Percentiles rank a stretch among this genome's conserved stretches.
phyloP scores from a whole-genome alignment of 2,888 invertebrate species.

The Stenodera caucasica region DNA sequence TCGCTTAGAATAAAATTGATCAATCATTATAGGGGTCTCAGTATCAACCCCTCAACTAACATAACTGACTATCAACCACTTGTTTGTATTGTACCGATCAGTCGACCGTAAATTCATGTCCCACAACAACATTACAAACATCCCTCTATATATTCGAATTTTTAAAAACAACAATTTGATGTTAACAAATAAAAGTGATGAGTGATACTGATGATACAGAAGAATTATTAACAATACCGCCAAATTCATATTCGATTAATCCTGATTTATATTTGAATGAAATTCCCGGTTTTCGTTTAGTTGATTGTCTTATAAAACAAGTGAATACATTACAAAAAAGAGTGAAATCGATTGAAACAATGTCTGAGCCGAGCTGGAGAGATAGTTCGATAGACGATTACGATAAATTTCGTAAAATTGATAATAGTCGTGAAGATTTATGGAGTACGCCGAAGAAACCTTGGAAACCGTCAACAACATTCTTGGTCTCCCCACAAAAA shows the following conservation, averaged over 20 bases:
- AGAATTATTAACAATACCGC: constrained; percentile 76
- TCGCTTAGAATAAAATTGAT: neutral
- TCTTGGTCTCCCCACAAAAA: constrained; percentile 46
- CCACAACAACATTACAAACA: neutral
- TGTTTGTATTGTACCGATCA: neutral
- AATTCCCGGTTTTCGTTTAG: constrained; percentile 52
- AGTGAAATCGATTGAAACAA: constrained; percentile 57
- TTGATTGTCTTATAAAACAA: constrained; percentile 66
- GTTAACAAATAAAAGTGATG: constrained; percentile 54
- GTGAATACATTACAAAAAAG: constrained; percentile 62
- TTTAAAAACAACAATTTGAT: neutral
- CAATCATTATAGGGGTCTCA: neutral
- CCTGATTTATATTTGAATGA: constrained; percentile 54
- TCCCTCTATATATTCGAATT: neutral
- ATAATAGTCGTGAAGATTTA: constrained; percentile 43
- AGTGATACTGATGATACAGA: constrained; percentile 82
- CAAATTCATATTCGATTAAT: constrained; percentile 70
- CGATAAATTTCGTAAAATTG: constrained; percentile 36
- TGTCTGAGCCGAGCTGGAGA: constrained; percentile 43
- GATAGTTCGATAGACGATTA: constrained; percentile 38
- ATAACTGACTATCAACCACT: neutral
- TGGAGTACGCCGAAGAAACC: constrained; percentile 54
- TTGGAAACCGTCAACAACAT: constrained; percentile 43
- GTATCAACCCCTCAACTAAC: neutral
- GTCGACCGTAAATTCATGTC: neutral